These are phyloP conservation scores for Python bivittatus DNA, from an alignment of 2,113 vertebrate species.

Conservation along the genomic window DNA sequence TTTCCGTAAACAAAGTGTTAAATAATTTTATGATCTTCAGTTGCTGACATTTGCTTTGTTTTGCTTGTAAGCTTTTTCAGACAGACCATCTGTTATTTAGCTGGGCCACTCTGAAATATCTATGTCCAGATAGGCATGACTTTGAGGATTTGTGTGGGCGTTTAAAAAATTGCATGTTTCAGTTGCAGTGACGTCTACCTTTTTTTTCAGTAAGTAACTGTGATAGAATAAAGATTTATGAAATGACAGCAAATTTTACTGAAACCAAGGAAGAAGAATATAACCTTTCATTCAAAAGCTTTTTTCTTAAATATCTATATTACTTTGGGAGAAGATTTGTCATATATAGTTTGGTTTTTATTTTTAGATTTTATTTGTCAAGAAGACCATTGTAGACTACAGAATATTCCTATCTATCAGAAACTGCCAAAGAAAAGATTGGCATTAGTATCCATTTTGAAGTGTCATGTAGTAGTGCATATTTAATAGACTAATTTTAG, in stretches of 20 bases:
- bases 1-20: neutral
- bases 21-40: neutral
- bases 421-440: slow-evolving; percentile 12
- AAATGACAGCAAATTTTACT: slow-evolving; percentile 11
- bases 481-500: neutral
- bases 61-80: neutral
- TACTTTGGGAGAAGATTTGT: neutral
- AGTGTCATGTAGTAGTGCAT: neutral
- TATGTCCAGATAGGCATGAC: neutral
- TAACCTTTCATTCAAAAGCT: neutral
- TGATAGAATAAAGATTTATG: neutral
- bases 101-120: neutral
- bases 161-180: slow-evolving; percentile 30
- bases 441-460: neutral
- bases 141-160: slow-evolving; percentile 20
- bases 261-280: neutral
- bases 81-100: neutral
- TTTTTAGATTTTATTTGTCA: neutral
- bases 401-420: neutral
- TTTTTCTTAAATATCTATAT: neutral
- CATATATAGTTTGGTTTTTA: neutral
- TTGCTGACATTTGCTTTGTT: neutral
- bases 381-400: neutral
- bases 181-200: slow-evolving; percentile 1
- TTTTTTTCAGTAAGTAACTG: neutral